These are phyloP conservation scores for Synergus umbraculus DNA, from an alignment of 2,888 invertebrate genomes.

Conservation along the genomic window DNA sequence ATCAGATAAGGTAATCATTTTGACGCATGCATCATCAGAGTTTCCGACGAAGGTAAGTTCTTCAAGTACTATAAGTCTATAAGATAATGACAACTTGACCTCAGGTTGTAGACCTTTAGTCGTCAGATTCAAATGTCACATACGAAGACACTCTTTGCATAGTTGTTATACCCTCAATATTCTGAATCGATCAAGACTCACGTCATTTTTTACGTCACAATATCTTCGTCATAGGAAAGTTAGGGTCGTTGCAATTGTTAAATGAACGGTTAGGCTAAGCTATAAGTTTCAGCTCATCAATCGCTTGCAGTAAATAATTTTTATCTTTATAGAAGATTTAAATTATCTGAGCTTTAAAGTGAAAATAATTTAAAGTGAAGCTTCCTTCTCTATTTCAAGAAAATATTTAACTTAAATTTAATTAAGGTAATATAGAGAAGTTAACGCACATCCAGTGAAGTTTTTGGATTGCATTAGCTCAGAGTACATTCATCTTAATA, in stretches of 20 bases:
- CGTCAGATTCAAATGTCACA: neutral
- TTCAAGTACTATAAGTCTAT: conserved; percentile 12
- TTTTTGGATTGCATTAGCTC: neutral
- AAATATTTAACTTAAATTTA: neutral
- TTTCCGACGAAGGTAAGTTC: neutral
- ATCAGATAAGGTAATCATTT: neutral
- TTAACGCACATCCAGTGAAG: neutral
- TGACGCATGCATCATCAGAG: neutral
- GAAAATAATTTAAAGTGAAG: neutral
- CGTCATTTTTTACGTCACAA: conserved; percentile 11
- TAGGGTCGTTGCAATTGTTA: neutral
- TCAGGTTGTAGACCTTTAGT: conserved; percentile 3
- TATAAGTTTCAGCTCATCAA: neutral
- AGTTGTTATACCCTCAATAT: neutral
- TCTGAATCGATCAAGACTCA: neutral
- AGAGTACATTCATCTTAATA: neutral
- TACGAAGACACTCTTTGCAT: neutral
- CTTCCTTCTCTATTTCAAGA: neutral
- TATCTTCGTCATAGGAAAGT: neutral
- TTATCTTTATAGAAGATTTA: no score
- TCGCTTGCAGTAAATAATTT: neutral
- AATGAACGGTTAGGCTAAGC: neutral
- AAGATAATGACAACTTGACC: conserved; percentile 4
- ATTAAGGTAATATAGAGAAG: neutral
- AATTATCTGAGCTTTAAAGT: neutral